Percentiles rank a stretch among this genome's conserved stretches.
Evolutionary conservation across 2,113 vertebrate species (phyloP).

Genomic region (Rissa tridactyla): DNA sequence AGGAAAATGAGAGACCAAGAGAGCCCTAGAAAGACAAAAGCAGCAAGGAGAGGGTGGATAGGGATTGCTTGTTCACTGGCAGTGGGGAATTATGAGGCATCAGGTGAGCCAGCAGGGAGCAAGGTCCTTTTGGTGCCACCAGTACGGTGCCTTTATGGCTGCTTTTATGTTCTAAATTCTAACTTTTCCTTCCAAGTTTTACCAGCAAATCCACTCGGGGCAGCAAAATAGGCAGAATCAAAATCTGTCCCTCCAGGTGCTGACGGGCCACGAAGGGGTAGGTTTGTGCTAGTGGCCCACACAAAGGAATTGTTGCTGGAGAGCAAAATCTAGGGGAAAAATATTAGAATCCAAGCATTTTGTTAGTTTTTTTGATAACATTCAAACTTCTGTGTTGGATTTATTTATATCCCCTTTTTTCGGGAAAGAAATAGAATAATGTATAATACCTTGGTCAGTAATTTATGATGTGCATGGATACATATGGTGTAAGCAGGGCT

Average conservation of each 20-base stretch:
- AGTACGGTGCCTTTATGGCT: rapidly evolving
- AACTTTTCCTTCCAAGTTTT: background rate
- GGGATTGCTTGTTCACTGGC: background rate
- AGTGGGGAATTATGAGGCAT: background rate
- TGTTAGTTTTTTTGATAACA: background rate
- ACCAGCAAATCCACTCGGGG: background rate
- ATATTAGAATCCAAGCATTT: background rate
- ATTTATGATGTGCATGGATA: background rate
- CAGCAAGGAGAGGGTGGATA: rapidly evolving
- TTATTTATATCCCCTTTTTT: background rate
- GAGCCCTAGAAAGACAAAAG: background rate
- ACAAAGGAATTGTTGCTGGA: background rate
- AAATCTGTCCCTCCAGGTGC: background rate
- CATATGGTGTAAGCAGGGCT: background rate
- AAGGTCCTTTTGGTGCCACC: background rate
- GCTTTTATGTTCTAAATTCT: background rate
- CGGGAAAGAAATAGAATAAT: background rate
- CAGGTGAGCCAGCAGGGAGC: background rate
- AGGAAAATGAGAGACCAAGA: background rate
- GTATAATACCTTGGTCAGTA: background rate
- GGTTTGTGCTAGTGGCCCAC: background rate
- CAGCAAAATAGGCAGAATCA: background rate
- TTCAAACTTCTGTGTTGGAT: background rate
- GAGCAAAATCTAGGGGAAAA: background rate
- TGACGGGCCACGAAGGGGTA: background rate